A percentile compares a stretch with the other conserved stretches of the same genome.
phyloP scores from a whole-genome alignment of 92 coral and sea anemone genomes.

The Hydrozoanthus gracilis region DNA sequence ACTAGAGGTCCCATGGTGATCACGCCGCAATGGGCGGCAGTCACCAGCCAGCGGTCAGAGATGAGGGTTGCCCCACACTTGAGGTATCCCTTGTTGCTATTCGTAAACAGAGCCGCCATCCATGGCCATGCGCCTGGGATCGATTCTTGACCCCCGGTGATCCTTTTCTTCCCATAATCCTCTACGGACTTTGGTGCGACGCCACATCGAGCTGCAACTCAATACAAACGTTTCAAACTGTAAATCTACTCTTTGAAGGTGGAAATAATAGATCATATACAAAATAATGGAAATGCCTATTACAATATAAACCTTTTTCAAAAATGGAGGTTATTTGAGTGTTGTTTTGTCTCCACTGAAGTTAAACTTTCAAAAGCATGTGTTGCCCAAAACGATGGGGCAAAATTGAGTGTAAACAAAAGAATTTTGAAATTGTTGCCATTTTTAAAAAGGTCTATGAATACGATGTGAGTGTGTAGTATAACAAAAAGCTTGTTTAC shows the following conservation, averaged over 20 bases:
- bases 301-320: no score
- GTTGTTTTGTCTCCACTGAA: no score
- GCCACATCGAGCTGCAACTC: slow-evolving; percentile 64
- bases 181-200: slow-evolving; percentile 62
- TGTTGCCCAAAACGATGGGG: no score
- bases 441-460: background rate
- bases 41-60: slow-evolving; percentile 87
- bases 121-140: slow-evolving; percentile 96
- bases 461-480: no score
- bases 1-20: slow-evolving; percentile 61
- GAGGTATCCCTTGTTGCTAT: slow-evolving; percentile 78
- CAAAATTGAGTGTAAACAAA: background rate
- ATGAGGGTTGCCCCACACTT: slow-evolving; percentile 94
- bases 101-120: slow-evolving; percentile 91
- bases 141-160: slow-evolving; percentile 90
- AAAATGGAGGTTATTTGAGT: no score
- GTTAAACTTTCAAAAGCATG: no score
- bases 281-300: no score
- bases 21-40: slow-evolving; percentile 94
- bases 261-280: no score
- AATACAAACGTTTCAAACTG: no score
- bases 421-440: background rate
- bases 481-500: no score
- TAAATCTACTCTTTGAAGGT: no score
- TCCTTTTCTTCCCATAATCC: slow-evolving; percentile 62